A percentile compares a stretch with the other conserved stretches of the same genome.
These are phyloP conservation scores for Chrysocyon brachyurus DNA, from an alignment of 2,797 vertebrate genomes.

Conservation along the genomic window DNA sequence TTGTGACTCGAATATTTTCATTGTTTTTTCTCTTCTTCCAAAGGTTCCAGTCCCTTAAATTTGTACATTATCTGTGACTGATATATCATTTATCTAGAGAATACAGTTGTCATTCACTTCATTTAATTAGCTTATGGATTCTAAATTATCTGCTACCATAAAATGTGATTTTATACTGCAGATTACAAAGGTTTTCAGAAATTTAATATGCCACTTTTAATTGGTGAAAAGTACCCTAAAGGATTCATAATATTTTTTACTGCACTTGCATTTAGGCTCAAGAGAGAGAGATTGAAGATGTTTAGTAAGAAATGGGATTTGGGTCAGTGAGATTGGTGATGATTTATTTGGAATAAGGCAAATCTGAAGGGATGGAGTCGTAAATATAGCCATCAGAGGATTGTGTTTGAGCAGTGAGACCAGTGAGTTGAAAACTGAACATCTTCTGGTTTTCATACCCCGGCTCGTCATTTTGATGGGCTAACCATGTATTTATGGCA, in stretches of 20 bases:
- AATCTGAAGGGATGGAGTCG: constrained; percentile 71
- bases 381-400: constrained; percentile 81
- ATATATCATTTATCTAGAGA: constrained; percentile 86
- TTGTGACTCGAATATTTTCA: constrained; percentile 77
- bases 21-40: constrained; percentile 62
- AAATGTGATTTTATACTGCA: constrained; percentile 90
- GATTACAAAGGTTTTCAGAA: constrained; percentile 89
- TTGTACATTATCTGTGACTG: constrained; percentile 85
- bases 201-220: constrained; percentile 90
- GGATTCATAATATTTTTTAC: constrained; percentile 86
- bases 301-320: constrained; percentile 87
- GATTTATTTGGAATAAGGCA: constrained; percentile 86
- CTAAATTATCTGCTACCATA: constrained; percentile 90
- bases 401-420: constrained; percentile 71
- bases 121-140: constrained; percentile 90
- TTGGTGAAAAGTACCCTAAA: constrained; percentile 88
- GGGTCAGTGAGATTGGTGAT: constrained; percentile 84
- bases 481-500: constrained; percentile 87
- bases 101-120: constrained; percentile 90
- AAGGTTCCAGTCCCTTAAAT: constrained; percentile 86
- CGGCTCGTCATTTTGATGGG: constrained; percentile 85
- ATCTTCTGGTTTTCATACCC: constrained; percentile 79
- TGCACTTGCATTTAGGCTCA: constrained; percentile 81
- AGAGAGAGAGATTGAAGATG: constrained; percentile 78
- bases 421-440: constrained; percentile 67